A percentile compares a stretch with the other conserved stretches of the same genome.
Evolutionary conservation across 2,888 invertebrate species (phyloP).

Genomic region (Fragum whitleyi): DNA sequence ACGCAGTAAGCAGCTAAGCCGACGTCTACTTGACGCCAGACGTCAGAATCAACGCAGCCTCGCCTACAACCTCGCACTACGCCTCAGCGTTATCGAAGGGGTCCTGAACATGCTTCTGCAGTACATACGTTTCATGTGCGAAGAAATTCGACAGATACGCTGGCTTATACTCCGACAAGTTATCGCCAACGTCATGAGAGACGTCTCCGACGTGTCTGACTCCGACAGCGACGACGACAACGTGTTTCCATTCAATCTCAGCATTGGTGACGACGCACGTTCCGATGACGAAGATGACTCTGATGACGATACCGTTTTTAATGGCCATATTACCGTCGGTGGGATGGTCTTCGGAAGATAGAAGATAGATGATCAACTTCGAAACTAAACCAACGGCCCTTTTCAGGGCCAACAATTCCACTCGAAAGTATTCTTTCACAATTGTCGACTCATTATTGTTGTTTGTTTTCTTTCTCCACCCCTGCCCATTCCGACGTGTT

Average conservation of each 20-base stretch:
- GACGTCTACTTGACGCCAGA: conserved; percentile 28
- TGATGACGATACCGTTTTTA: conserved; percentile 33
- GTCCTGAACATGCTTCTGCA: conserved; percentile 43
- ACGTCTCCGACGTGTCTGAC: conserved; percentile 30
- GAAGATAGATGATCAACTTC: not conserved
- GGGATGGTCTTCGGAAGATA: not conserved
- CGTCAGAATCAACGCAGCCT: conserved; percentile 24
- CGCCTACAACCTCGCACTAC: conserved; percentile 40
- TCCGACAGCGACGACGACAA: not conserved
- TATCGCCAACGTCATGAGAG: conserved; percentile 19
- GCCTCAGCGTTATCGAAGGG: conserved; percentile 46
- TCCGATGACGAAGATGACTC: conserved; percentile 8
- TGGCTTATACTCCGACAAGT: conserved; percentile 42
- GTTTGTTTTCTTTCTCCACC: not conserved
- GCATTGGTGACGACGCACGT: not conserved
- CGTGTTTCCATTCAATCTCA: not conserved
- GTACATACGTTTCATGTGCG: conserved; percentile 23
- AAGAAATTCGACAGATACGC: conserved; percentile 45
- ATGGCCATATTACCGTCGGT: conserved; percentile 22
- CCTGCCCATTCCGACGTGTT: not conserved
- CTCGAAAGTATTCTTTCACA: not conserved
- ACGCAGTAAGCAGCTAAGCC: conserved; percentile 17
- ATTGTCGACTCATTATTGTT: not conserved
- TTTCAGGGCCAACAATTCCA: conserved; percentile 48
- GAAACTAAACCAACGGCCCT: conserved; percentile 52